phyloP scores from a whole-genome alignment of 2,888 invertebrate species.

The Lasioglossum oenotherae region DNA sequence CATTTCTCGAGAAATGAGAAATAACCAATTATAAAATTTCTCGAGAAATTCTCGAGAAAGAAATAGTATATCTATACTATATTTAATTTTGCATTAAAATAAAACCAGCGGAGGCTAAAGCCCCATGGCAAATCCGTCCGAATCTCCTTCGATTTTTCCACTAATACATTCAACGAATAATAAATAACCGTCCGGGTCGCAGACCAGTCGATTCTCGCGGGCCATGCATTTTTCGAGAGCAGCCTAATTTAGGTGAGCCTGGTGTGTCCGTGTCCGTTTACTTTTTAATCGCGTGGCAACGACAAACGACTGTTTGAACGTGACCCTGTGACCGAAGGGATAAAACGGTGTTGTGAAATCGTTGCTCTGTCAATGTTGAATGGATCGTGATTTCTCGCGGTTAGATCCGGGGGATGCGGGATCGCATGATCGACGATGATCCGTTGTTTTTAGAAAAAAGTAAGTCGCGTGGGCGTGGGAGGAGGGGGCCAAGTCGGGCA shows the following conservation, averaged over 20 bases:
- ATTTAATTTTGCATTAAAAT: too few relatives aligned
- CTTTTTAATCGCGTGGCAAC: constrained; percentile 6
- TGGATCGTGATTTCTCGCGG: neutral
- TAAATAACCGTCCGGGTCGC: neutral
- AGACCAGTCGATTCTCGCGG: neutral
- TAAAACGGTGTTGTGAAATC: neutral
- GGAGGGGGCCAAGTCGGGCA: constrained; percentile 81
- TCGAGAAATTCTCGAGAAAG: too few relatives aligned
- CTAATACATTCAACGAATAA: constrained; percentile 1
- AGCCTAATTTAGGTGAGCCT: neutral
- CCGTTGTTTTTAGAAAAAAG: constrained; percentile 82
- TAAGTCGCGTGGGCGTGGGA: constrained; percentile 83
- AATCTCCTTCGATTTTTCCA: neutral
- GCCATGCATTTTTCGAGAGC: constrained; percentile 1
- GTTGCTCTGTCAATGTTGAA: neutral
- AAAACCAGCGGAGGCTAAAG: neutral
- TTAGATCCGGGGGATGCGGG: neutral
- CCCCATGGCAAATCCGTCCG: neutral
- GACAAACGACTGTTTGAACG: neutral
- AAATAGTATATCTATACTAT: too few relatives aligned
- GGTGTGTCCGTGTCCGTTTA: neutral
- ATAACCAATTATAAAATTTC: too few relatives aligned
- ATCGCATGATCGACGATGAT: constrained; percentile 32
- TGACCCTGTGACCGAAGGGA: neutral
- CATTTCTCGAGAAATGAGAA: too few relatives aligned